phyloP scores from a whole-genome alignment of 2,113 vertebrate species.

The Puma concolor region DNA sequence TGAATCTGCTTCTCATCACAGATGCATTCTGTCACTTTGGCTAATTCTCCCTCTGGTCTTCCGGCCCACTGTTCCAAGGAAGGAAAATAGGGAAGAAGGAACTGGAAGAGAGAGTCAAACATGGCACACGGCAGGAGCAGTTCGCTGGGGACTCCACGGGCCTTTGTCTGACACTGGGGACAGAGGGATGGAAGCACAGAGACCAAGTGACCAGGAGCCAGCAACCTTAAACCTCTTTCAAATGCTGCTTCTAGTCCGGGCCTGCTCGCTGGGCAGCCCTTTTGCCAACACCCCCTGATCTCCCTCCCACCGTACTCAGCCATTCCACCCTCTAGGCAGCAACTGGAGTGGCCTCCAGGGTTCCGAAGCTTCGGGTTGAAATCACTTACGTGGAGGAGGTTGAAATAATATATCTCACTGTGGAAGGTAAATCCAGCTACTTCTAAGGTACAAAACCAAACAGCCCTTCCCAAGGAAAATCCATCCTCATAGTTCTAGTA shows the following conservation, averaged over 20 bases:
- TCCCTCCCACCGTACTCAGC: accelerated
- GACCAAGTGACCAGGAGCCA: background rate
- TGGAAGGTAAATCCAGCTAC: background rate
- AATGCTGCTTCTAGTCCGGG: background rate
- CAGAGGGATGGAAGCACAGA: too few species aligned
- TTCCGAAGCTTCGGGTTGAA: background rate
- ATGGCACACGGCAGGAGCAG: too few species aligned
- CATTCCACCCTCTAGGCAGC: background rate
- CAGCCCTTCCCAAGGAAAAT: background rate
- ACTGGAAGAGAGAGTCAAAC: background rate
- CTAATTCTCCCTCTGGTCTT: background rate
- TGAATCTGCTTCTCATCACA: background rate
- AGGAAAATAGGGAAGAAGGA: background rate
- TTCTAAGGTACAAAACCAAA: background rate
- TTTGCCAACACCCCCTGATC: background rate
- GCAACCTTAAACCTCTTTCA: too few species aligned
- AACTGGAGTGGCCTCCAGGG: background rate
- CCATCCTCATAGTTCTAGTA: background rate
- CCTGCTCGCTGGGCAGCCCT: background rate
- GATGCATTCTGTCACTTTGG: background rate
- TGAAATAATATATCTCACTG: background rate
- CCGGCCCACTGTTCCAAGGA: accelerated
- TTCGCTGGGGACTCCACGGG: too few species aligned
- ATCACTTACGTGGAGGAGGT: accelerated
- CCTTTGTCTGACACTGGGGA: background rate